phyloP scores from a whole-genome alignment of 1,140 invertebrate genomes.

The Drosophila parabipectinata region DNA sequence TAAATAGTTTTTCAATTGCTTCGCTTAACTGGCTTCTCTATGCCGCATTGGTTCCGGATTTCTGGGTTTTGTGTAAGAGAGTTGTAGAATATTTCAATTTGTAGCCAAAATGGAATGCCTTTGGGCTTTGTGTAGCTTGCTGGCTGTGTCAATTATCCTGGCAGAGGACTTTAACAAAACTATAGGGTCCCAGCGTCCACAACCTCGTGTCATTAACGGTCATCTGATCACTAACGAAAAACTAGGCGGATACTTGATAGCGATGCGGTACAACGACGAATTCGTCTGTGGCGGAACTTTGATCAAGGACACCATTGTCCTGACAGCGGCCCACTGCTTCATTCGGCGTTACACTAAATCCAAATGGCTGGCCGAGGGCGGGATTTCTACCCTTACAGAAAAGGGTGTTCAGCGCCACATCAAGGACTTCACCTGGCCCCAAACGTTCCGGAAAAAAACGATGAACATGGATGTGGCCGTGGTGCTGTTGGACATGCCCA shows the following conservation, averaged over 20 bases:
- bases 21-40: slow-evolving; percentile 29
- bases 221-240: slow-evolving; percentile 35
- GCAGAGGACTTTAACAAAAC: background rate
- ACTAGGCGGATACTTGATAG: slow-evolving; percentile 53
- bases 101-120: slow-evolving; percentile 5
- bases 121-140: background rate
- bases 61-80: background rate
- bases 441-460: background rate
- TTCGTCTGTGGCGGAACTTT: slow-evolving; percentile 64
- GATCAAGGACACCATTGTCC: slow-evolving; percentile 32
- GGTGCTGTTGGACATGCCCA: slow-evolving; percentile 7
- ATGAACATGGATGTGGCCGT: slow-evolving; percentile 70
- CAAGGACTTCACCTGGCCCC: slow-evolving; percentile 17
- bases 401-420: background rate
- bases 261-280: slow-evolving; percentile 7
- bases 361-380: slow-evolving; percentile 22
- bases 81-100: background rate
- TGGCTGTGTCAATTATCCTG: background rate
- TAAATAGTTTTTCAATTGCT: slow-evolving; percentile 14
- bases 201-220: slow-evolving; percentile 56
- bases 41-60: slow-evolving; percentile 12
- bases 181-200: background rate
- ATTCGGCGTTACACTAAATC: background rate
- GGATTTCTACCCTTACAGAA: slow-evolving; percentile 34
- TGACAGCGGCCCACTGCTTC: slow-evolving; percentile 66